A percentile compares a stretch with the other conserved stretches of the same genome.
Evolutionary conservation across 2,888 invertebrate genomes (phyloP).

Genomic region (Plutella xylostella): DNA sequence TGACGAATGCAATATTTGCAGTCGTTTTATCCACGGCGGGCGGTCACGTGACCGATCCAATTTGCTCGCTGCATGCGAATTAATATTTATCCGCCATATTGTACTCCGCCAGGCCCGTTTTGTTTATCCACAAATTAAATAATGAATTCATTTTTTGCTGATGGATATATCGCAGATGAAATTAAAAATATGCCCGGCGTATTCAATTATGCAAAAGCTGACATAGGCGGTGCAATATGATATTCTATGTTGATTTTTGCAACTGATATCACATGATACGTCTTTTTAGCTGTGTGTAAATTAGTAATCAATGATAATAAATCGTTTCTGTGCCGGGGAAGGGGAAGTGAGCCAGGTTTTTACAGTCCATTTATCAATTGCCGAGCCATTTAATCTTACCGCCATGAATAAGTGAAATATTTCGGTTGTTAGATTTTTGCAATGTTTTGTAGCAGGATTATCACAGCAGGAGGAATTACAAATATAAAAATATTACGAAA

Average conservation of each 20-base stretch:
- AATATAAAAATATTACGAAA: too few relatives aligned
- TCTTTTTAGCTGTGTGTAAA: too few relatives aligned
- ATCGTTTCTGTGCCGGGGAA: conserved; percentile 6
- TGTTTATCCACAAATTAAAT: conserved; percentile 34
- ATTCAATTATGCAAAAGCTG: conserved; percentile 61
- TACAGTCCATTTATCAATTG: conserved; percentile 47
- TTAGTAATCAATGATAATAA: conserved; percentile 1
- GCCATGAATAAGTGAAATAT: conserved; percentile 36
- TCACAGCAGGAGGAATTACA: too few relatives aligned
- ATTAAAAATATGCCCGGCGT: conserved; percentile 48
- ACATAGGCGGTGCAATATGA: too few relatives aligned
- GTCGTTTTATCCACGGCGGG: not conserved
- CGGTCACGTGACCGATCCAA: not conserved
- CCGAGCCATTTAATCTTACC: conserved; percentile 52
- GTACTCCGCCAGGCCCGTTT: conserved; percentile 13
- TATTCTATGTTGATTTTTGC: too few relatives aligned
- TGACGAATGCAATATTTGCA: not conserved
- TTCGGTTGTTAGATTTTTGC: too few relatives aligned
- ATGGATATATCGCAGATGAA: conserved; percentile 22
- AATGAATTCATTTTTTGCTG: conserved; percentile 34
- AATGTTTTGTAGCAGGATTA: too few relatives aligned
- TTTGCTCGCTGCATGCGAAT: conserved; percentile 15
- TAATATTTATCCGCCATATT: conserved; percentile 19
- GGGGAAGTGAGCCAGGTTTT: conserved; percentile 17
- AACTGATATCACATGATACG: too few relatives aligned